Evolutionary conservation across 2,797 vertebrate species (phyloP).

Genomic region (Avahi laniger): DNA sequence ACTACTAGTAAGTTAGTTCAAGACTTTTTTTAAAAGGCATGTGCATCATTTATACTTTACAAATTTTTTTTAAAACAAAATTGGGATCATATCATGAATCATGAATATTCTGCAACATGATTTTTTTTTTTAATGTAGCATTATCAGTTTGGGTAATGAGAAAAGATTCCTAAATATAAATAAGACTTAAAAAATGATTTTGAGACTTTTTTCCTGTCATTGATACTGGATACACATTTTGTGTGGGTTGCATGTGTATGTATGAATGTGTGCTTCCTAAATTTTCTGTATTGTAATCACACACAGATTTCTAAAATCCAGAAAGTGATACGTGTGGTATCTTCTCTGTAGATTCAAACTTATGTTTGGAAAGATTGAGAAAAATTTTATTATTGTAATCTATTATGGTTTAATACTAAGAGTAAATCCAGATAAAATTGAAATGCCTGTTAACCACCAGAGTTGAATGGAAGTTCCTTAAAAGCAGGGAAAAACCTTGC

Average conservation of each 20-base stretch:
- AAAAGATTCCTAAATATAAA: conserved; percentile 5
- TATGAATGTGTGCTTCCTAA: background rate
- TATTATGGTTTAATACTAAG: conserved; percentile 33
- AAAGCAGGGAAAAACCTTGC: background rate
- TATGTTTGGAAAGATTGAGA: conserved; percentile 31
- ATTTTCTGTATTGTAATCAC: conserved; percentile 4
- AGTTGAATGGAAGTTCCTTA: background rate
- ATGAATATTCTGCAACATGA: background rate
- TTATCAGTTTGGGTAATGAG: conserved; percentile 17
- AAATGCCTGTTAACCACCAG: background rate
- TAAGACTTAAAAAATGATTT: conserved; percentile 35
- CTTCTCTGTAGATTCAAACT: background rate
- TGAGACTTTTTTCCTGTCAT: background rate
- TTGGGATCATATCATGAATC: background rate
- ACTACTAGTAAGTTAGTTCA: background rate
- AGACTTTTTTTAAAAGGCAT: background rate
- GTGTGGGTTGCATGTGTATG: background rate
- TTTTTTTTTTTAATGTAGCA: background rate
- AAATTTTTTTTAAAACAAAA: background rate
- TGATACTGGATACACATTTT: background rate
- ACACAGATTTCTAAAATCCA: background rate
- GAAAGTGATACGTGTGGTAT: background rate
- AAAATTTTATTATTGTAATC: conserved; percentile 9
- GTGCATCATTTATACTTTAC: background rate
- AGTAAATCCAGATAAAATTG: conserved; percentile 19